Percentiles rank a stretch among this genome's conserved stretches.
phyloP scores from a whole-genome alignment of 1,140 invertebrate species.

The Popillia japonica region DNA sequence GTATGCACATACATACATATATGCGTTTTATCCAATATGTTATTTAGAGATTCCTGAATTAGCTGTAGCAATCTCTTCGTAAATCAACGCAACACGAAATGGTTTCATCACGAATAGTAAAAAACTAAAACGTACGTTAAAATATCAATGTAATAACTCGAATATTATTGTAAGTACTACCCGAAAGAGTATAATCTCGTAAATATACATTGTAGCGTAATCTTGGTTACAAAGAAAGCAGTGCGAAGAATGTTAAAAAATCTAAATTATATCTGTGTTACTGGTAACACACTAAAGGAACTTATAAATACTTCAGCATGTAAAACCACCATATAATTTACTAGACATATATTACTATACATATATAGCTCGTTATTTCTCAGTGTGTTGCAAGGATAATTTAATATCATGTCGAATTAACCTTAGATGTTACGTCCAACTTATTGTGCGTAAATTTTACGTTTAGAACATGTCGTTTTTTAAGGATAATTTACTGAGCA shows the following conservation, averaged over 20 bases:
- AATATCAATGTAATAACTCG: not conserved
- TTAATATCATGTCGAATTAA: slow-evolving; percentile 39
- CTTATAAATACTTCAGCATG: slow-evolving; percentile 29
- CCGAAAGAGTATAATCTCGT: not conserved
- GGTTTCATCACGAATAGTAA: not conserved
- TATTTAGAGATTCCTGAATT: not conserved
- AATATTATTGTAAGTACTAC: not conserved
- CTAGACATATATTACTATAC: slow-evolving; percentile 36
- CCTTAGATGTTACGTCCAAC: slow-evolving; percentile 34
- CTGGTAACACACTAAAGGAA: slow-evolving; percentile 29
- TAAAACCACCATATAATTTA: slow-evolving; percentile 36
- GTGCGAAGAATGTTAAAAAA: slow-evolving; percentile 8
- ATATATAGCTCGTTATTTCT: slow-evolving; percentile 36
- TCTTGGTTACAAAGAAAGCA: not conserved
- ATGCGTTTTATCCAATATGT: not conserved
- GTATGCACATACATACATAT: too few species aligned
- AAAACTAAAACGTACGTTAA: not conserved
- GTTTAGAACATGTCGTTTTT: slow-evolving; percentile 34
- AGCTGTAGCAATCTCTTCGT: not conserved
- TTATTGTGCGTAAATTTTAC: slow-evolving; percentile 31
- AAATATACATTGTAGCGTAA: not conserved
- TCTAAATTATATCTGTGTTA: slow-evolving; percentile 34
- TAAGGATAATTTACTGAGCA: slow-evolving; percentile 34
- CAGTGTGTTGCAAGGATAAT: slow-evolving; percentile 37
- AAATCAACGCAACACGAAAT: not conserved